These are phyloP conservation scores for Phycodurus eques DNA, from an alignment of 2,113 vertebrate species.

Conservation along the genomic window DNA sequence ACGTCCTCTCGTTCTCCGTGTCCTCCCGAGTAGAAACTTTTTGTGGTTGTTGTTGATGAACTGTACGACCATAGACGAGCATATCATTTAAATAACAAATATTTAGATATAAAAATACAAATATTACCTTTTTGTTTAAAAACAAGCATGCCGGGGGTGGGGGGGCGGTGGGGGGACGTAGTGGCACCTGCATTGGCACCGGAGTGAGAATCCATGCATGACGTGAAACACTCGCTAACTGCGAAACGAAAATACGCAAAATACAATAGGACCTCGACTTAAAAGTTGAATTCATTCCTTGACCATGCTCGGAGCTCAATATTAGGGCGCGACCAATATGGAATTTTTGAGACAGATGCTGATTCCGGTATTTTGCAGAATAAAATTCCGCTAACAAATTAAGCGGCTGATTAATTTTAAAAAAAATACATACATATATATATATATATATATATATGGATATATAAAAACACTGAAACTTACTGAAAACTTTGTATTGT, in stretches of 20 bases:
- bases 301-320: neutral
- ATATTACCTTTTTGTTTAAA: slow-evolving; percentile 86
- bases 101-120: slow-evolving; percentile 98
- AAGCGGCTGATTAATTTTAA: too few species aligned
- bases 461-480: too few species aligned
- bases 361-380: too few species aligned
- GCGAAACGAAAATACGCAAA: slow-evolving; percentile 60
- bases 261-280: slow-evolving; percentile 12
- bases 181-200: slow-evolving; percentile 80
- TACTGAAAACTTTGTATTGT: too few species aligned
- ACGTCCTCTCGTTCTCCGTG: slow-evolving; percentile 61
- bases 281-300: neutral
- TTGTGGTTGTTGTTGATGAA: slow-evolving; percentile 75
- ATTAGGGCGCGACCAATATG: too few species aligned
- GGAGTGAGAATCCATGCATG: slow-evolving; percentile 88
- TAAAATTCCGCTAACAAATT: too few species aligned
- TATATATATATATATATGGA: too few species aligned
- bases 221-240: slow-evolving; percentile 76
- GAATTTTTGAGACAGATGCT: too few species aligned
- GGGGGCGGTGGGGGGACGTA: slow-evolving; percentile 72
- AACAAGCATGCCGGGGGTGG: slow-evolving; percentile 84
- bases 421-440: too few species aligned
- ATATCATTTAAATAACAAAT: slow-evolving; percentile 90
- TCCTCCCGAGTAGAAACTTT: slow-evolving; percentile 74
- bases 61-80: slow-evolving; percentile 83